phyloP scores from a whole-genome alignment of 2,113 vertebrate species.

The Casuarius casuarius region DNA sequence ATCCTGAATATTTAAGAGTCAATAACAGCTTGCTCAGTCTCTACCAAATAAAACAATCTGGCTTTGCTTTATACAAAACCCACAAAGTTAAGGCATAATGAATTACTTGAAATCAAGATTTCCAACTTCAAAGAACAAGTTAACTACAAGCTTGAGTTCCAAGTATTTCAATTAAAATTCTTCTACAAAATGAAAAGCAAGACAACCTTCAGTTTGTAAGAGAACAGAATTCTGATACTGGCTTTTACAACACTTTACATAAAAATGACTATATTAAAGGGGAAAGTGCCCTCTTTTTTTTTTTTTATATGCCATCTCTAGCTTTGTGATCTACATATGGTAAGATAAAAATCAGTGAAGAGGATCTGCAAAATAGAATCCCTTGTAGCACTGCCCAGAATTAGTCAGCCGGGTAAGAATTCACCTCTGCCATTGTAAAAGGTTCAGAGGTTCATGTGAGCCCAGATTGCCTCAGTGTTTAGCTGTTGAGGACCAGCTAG shows the following conservation, averaged over 20 bases:
- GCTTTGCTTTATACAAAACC: slow-evolving; percentile 43
- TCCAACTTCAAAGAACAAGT: slow-evolving; percentile 25
- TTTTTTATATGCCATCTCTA: neutral
- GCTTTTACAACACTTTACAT: neutral
- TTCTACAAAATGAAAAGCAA: slow-evolving; percentile 34
- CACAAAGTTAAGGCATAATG: slow-evolving; percentile 17
- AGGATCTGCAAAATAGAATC: neutral
- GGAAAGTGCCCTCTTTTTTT: neutral
- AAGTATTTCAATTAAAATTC: slow-evolving; percentile 41
- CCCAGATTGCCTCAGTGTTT: fast-evolving
- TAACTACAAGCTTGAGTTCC: slow-evolving; percentile 2
- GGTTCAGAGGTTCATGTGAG: neutral
- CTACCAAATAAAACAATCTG: slow-evolving; percentile 45
- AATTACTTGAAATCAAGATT: slow-evolving; percentile 19
- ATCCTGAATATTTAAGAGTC: slow-evolving; percentile 24
- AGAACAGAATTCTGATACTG: neutral
- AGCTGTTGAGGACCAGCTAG: neutral
- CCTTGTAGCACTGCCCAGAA: neutral
- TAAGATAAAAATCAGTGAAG: neutral
- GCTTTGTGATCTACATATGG: neutral
- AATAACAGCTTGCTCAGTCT: slow-evolving; percentile 21
- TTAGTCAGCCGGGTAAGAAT: neutral
- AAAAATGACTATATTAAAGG: neutral
- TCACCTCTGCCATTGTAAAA: neutral
- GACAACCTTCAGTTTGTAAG: neutral